Evolutionary conservation across 2,113 vertebrate genomes (phyloP).

Genomic region (Spea multiplicata): DNA sequence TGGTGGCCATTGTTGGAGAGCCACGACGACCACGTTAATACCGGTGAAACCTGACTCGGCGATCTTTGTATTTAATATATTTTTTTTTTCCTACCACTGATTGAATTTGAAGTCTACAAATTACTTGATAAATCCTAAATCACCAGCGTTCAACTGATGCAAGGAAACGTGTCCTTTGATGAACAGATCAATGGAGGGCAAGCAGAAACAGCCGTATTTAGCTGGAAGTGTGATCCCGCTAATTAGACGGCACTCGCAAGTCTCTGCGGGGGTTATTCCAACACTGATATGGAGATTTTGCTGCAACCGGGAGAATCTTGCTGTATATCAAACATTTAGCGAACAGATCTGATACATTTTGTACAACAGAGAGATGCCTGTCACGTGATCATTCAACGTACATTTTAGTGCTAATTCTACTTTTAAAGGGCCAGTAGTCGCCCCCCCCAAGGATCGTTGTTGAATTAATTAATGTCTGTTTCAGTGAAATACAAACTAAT

Average conservation of each 20-base stretch:
- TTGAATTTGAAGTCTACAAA: not conserved
- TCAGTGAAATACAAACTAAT: too few species aligned
- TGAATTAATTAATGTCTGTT: too few species aligned
- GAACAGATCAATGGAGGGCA: not conserved
- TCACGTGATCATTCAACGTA: too few species aligned
- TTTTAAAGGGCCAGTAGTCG: too few species aligned
- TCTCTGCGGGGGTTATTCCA: not conserved
- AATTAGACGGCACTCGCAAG: not conserved
- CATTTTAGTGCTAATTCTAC: too few species aligned
- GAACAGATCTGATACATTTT: not conserved
- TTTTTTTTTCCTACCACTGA: not conserved
- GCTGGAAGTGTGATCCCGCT: not conserved
- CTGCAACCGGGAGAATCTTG: not conserved
- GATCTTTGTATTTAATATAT: too few species aligned
- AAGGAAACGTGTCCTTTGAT: not conserved
- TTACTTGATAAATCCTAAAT: not conserved
- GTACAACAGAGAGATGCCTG: not conserved
- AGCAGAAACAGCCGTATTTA: not conserved
- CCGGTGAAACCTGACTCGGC: too few species aligned
- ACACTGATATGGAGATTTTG: not conserved
- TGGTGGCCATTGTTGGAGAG: too few species aligned
- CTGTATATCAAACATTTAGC: not conserved
- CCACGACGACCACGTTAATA: too few species aligned
- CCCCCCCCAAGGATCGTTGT: too few species aligned
- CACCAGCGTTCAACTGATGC: not conserved